Conservation (phyloP, 2,113 vertebrate species). For the Progne subis region DNA sequence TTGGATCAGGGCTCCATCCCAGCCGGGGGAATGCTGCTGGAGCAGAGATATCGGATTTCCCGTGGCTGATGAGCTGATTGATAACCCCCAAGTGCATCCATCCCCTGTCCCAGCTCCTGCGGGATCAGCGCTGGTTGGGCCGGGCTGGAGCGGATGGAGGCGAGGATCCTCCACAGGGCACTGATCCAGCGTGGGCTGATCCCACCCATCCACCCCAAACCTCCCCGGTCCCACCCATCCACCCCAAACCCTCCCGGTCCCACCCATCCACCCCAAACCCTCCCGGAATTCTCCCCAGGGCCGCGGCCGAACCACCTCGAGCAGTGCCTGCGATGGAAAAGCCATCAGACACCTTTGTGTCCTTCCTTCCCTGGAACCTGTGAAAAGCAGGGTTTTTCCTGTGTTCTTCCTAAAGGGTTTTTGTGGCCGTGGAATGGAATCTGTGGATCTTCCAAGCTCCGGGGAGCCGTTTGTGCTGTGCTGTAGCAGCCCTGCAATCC, state of each 20-base stretch:
- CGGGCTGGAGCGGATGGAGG: neutral
- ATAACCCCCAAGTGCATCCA: rapidly evolving
- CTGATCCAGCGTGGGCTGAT: neutral
- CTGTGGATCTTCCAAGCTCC: neutral
- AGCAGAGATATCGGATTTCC: rapidly evolving
- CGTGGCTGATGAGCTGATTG: rapidly evolving
- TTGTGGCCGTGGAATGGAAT: neutral
- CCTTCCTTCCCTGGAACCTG: neutral
- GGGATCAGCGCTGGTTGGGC: neutral
- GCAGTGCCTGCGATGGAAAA: rapidly evolving
- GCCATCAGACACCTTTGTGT: neutral
- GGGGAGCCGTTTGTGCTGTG: neutral
- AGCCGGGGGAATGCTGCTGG: neutral
- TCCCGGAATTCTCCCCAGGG: neutral
- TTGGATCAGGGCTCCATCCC: neutral
- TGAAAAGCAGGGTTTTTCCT: neutral
- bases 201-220: no score
- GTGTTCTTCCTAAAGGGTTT: neutral
- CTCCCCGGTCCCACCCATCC: no score
- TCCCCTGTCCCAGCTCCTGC: rapidly evolving
- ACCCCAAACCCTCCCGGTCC: neutral
- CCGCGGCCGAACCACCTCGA: neutral
- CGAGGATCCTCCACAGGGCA: rapidly evolving
- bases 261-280: neutral
- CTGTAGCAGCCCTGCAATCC: neutral